phyloP scores from a whole-genome alignment of 2,113 vertebrate genomes.

The Chitala chitala region DNA sequence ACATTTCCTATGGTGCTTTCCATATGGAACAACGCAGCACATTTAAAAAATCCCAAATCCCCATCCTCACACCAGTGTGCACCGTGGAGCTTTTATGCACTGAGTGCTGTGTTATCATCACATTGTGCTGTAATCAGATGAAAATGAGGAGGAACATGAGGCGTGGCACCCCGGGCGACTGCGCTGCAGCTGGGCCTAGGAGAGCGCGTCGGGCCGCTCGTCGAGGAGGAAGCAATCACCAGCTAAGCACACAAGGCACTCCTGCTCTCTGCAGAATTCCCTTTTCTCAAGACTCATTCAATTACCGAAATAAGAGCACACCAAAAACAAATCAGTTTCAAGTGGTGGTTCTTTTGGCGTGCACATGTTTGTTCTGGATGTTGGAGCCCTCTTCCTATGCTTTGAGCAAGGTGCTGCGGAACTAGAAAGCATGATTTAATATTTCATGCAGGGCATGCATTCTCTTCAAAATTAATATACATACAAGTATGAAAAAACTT shows the following conservation, averaged over 20 bases:
- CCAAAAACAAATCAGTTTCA: neutral
- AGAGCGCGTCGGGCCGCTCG: neutral
- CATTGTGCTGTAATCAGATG: neutral
- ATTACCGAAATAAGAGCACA: neutral
- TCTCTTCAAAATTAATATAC: no score
- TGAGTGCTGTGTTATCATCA: neutral
- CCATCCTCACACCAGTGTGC: no score
- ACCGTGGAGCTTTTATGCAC: no score
- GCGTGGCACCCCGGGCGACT: neutral
- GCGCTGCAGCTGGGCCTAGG: neutral
- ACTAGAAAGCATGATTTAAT: no score
- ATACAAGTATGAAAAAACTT: no score
- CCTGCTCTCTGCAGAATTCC: neutral
- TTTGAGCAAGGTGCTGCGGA: no score
- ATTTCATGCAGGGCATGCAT: no score
- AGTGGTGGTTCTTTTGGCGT: no score
- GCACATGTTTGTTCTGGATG: neutral
- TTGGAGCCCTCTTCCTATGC: neutral
- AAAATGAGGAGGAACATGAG: neutral
- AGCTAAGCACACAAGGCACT: neutral
- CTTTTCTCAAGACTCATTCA: neutral
- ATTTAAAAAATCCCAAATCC: no score
- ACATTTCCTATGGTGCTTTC: neutral
- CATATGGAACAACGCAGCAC: neutral
- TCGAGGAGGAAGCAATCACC: neutral